Evolutionary conservation across 2,888 invertebrate genomes (phyloP), one percentile per base, ranked within the genome.

Genomic region (Drosophila pseudotalamancana): DNA sequence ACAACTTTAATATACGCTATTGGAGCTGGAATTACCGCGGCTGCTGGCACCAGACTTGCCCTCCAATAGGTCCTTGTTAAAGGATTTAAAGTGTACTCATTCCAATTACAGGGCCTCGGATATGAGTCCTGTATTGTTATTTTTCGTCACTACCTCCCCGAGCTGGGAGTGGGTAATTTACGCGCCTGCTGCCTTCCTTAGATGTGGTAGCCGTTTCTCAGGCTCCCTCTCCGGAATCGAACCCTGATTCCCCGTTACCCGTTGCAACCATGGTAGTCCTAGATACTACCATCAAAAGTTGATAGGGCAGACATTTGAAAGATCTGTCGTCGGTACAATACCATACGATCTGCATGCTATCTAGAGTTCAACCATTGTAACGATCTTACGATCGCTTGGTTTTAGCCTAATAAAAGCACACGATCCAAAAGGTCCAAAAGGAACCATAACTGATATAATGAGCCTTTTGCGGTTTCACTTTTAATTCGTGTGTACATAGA

Each of bases 201-300:
- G 94, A 93, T 56, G 50, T 56, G 56, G 55, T 56, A 56, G 93
- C 94, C 93, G 93, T 94, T 93, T 93, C 93, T 94, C 93, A 94
- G 93, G 94, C 93, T 94, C 93, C 93, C 93, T 94, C 94, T 94
- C 93, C 94, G 93, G 94, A 94, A 94, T 94, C 64, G 68, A 68
- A 59, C 94, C 94, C 94, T 94, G 92, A 94, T 94, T 94, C 94
- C 93, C 94, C 94, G 94, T 94, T 93, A 94, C 94, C 93, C 93
- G 94, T 94, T 92, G 93, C 92, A 92, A 93, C 93, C 94, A 94
- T 93, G 94, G 93, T 93, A 94, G 93, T 92, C 94, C 91, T 91
- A 92, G 92, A 93, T 92, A 92, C 93, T 93, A 94, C 94, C 93
- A 93, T 94, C 94, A 92, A 62, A 48, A 55, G 57, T 67, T n/a